A percentile compares a stretch with the other conserved stretches of the same genome.
Conservation (phyloP, 2,113 vertebrate species). For the Thunnus thynnus region DNA sequence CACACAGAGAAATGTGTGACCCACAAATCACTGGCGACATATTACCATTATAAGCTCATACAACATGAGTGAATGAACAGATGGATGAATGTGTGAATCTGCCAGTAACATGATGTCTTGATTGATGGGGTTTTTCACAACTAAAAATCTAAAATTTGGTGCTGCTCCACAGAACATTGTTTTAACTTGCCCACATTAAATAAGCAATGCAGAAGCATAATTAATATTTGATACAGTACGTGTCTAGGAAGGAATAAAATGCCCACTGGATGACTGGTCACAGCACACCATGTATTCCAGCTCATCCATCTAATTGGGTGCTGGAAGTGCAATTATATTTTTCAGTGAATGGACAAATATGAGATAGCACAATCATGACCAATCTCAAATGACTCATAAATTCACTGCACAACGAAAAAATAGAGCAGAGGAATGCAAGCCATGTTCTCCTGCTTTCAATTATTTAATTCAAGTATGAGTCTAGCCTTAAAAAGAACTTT, state of each 20-base stretch:
- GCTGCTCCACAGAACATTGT: background rate
- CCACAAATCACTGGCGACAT: no score
- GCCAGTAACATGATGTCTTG: background rate
- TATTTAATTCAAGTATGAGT: background rate
- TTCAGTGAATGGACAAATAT: slow-evolving; percentile 21
- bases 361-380: slow-evolving; percentile 1
- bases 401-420: background rate
- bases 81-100: background rate
- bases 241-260: slow-evolving; percentile 37
- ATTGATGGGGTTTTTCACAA: slow-evolving; percentile 5
- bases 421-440: background rate
- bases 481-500: background rate
- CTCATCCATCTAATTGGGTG: slow-evolving; percentile 44
- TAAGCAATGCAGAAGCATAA: slow-evolving; percentile 19
- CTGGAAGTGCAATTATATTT: slow-evolving; percentile 35
- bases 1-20: no score
- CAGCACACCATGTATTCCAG: slow-evolving; percentile 29
- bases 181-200: slow-evolving; percentile 9
- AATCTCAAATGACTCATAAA: background rate
- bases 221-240: slow-evolving; percentile 39
- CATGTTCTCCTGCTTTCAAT: background rate
- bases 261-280: slow-evolving; percentile 38
- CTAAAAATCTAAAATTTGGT: background rate
- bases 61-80: background rate
- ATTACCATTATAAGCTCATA: background rate